These are phyloP conservation scores for Drosophila repletoides DNA, from an alignment of 1,140 invertebrate genomes.

Conservation along the genomic window DNA sequence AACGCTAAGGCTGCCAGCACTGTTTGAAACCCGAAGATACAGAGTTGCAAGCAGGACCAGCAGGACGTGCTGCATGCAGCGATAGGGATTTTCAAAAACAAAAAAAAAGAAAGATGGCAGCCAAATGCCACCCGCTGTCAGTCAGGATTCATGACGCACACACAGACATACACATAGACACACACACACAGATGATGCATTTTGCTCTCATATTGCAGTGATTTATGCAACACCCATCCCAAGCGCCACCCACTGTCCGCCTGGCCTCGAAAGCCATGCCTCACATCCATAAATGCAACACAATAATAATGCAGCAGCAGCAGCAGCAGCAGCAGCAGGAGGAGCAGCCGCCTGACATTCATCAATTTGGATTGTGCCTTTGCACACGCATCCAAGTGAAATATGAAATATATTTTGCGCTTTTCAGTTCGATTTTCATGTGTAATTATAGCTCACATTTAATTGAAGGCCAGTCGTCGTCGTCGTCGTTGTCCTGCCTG, in stretches of 20 bases:
- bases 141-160: constrained; percentile 29
- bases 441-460: constrained; percentile 16
- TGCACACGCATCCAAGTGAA: neutral
- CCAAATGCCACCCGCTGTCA: constrained; percentile 17
- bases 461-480: constrained; percentile 7
- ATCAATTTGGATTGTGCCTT: constrained; percentile 2
- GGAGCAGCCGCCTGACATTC: constrained; percentile 1
- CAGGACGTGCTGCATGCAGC: constrained; percentile 10
- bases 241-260: neutral
- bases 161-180: too few species aligned
- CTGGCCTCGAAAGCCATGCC: constrained; percentile 18
- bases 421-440: constrained; percentile 17
- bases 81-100: constrained; percentile 32
- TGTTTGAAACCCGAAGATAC: too few species aligned
- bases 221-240: constrained; percentile 32
- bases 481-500: too few species aligned
- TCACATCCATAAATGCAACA: constrained; percentile 5
- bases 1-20: too few species aligned
- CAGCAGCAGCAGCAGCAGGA: too few species aligned
- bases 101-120: too few species aligned
- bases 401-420: neutral
- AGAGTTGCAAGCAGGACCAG: constrained; percentile 10
- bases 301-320: neutral
- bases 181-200: constrained; percentile 45
- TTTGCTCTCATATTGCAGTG: constrained; percentile 35